phyloP scores from a whole-genome alignment of 2,888 invertebrate genomes.

The Pycnomerus fuliginosus region DNA sequence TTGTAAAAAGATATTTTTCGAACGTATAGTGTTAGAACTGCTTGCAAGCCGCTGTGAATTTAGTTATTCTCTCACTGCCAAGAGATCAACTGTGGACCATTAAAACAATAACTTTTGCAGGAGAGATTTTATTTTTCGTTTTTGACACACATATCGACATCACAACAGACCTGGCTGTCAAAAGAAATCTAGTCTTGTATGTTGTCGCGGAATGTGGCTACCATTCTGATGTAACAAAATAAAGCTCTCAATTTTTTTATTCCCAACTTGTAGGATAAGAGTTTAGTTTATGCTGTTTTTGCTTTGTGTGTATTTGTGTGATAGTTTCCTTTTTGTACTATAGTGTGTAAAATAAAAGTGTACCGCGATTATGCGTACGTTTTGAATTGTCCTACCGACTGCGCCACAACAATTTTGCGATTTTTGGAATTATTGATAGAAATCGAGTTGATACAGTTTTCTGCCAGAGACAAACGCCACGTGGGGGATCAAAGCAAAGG shows the following conservation, averaged over 20 bases:
- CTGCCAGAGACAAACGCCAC: constrained; percentile 58
- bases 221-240: too few relatives aligned
- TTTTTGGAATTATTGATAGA: constrained; percentile 29
- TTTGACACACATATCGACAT: constrained; percentile 19
- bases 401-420: too few relatives aligned
- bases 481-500: constrained; percentile 50
- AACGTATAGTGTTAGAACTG: too few relatives aligned
- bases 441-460: constrained; percentile 57
- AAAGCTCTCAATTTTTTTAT: constrained; percentile 20
- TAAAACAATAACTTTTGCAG: constrained; percentile 20
- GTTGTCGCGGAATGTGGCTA: constrained; percentile 37
- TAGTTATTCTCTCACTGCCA: constrained; percentile 24
- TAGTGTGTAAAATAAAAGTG: constrained; percentile 58
- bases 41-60: too few relatives aligned
- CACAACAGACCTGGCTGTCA: constrained; percentile 44
- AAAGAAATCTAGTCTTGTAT: constrained; percentile 51
- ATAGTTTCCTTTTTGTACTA: constrained; percentile 64
- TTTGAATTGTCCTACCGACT: too few relatives aligned
- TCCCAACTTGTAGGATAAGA: constrained; percentile 9
- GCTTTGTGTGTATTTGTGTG: constrained; percentile 54
- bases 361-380: too few relatives aligned
- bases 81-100: constrained; percentile 34
- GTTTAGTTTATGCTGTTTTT: constrained; percentile 38
- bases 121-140: constrained; percentile 20
- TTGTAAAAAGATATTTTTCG: too few relatives aligned